These are phyloP conservation scores for Condylura cristata DNA, from an alignment of 2,113 vertebrate species.

Conservation along the genomic window DNA sequence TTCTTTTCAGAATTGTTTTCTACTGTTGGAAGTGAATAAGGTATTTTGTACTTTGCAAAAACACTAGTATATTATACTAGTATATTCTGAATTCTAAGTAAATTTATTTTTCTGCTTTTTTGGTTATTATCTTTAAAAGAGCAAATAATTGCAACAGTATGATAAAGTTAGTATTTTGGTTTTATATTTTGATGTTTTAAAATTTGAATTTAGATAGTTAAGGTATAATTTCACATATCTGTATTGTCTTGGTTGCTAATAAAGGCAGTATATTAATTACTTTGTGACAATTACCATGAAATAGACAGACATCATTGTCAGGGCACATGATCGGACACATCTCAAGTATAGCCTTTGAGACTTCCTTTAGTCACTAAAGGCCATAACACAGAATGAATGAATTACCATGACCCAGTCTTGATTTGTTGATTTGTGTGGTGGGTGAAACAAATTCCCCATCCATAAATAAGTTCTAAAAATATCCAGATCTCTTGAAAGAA, in stretches of 20 bases:
- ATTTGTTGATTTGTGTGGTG: no score
- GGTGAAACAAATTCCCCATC: not conserved
- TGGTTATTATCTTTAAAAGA: not conserved
- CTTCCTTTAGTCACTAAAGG: not conserved
- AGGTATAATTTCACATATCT: not conserved
- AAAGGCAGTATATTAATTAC: not conserved
- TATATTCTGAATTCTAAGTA: not conserved
- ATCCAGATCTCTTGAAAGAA: not conserved
- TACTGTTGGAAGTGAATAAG: not conserved
- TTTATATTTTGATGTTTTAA: slow-evolving; percentile 36
- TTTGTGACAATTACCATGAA: not conserved
- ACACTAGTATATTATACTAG: not conserved
- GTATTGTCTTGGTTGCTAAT: not conserved
- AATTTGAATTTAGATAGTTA: slow-evolving; percentile 18
- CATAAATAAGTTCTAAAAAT: not conserved
- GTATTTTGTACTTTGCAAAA: not conserved
- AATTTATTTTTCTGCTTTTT: not conserved
- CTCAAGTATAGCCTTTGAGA: not conserved
- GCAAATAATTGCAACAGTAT: not conserved
- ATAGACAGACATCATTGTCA: not conserved
- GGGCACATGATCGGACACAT: not conserved
- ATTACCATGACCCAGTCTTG: no score
- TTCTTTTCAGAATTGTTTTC: not conserved
- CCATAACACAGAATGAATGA: not conserved
- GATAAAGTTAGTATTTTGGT: not conserved